These are phyloP conservation scores for Erethizon dorsatum DNA, from an alignment of 2,797 vertebrate species.

Conservation along the genomic window DNA sequence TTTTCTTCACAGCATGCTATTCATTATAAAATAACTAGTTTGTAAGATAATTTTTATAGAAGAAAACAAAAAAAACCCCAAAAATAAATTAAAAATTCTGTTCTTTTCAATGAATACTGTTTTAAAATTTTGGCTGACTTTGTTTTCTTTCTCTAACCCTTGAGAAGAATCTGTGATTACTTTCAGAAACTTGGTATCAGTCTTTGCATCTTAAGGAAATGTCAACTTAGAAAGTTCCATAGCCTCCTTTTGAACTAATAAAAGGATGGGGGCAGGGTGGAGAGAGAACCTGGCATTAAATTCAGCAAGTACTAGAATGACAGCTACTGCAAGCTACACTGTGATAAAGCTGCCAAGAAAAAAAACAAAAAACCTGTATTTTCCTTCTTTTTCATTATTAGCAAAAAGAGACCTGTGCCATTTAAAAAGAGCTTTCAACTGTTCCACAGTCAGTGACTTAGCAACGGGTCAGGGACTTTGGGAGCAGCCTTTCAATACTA, in stretches of 20 bases:
- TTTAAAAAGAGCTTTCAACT: slow-evolving; percentile 57
- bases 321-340: neutral
- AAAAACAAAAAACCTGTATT: neutral
- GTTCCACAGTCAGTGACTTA: neutral
- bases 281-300: neutral
- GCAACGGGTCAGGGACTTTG: neutral
- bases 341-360: slow-evolving; percentile 2
- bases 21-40: slow-evolving; percentile 55
- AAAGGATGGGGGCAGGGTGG: neutral
- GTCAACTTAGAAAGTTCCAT: neutral
- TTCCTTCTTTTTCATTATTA: slow-evolving; percentile 28
- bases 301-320: neutral
- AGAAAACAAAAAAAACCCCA: slow-evolving; percentile 38
- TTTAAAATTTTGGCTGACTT: neutral
- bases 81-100: neutral
- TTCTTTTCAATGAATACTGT: slow-evolving; percentile 24
- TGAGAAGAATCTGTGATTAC: slow-evolving; percentile 37
- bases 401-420: neutral
- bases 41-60: slow-evolving; percentile 68
- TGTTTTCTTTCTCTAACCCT: neutral
- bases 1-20: slow-evolving; percentile 46
- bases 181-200: slow-evolving; percentile 37
- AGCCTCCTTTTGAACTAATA: neutral
- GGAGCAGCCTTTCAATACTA: slow-evolving; percentile 58
- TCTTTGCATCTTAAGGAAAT: slow-evolving; percentile 58